Percentiles rank a stretch among this genome's conserved stretches.
Evolutionary conservation across 2,888 invertebrate genomes (phyloP).

Genomic region (Amblyjoppa proteus): DNA sequence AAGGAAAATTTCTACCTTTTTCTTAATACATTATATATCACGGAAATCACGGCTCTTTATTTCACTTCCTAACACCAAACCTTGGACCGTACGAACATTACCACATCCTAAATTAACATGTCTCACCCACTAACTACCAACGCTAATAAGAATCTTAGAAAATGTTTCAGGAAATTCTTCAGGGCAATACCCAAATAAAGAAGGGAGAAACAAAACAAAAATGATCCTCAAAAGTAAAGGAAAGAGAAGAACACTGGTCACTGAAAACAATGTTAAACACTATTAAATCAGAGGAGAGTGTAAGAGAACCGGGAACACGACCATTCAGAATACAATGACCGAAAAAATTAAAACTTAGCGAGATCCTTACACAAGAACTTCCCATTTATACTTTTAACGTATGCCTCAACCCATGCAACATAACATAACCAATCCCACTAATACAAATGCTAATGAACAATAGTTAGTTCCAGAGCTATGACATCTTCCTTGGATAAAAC

Average conservation of each 20-base stretch:
- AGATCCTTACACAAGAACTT: not conserved
- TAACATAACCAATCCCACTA: not conserved
- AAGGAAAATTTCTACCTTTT: too few species aligned
- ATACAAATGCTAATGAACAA: not conserved
- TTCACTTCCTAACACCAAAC: not conserved
- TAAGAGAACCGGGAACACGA: too few species aligned
- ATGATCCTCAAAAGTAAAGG: too few species aligned
- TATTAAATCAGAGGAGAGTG: too few species aligned
- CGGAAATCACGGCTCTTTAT: not conserved
- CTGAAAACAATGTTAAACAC: too few species aligned
- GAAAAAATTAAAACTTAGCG: too few species aligned
- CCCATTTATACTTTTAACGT: too few species aligned
- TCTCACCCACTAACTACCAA: not conserved
- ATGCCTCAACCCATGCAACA: not conserved
- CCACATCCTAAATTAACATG: not conserved
- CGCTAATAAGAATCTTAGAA: not conserved
- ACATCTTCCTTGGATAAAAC: not conserved
- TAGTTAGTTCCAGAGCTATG: not conserved
- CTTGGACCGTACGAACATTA: not conserved
- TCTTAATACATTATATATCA: not conserved
- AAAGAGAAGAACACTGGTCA: too few species aligned
- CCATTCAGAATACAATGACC: too few species aligned
- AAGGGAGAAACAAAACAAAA: too few species aligned
- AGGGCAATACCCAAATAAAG: too few species aligned
- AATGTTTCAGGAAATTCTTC: not conserved